Evolutionary conservation across 2,113 vertebrate species (phyloP).

Genomic region (Malurus melanocephalus): DNA sequence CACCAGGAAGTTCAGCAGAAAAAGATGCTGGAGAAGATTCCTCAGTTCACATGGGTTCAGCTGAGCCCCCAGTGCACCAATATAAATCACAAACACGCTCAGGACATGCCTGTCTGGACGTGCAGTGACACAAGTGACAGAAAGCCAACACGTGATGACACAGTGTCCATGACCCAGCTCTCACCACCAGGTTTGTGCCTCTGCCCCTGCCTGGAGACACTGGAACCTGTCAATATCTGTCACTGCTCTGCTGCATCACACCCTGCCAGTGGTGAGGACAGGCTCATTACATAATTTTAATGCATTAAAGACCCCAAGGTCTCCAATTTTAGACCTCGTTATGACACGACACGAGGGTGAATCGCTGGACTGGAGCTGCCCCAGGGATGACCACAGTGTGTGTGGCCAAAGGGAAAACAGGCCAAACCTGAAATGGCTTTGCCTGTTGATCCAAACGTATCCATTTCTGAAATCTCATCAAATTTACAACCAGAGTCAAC

Average conservation of each 20-base stretch:
- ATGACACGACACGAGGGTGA: not conserved
- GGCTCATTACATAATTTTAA: constrained; percentile 44
- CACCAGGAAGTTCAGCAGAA: not conserved
- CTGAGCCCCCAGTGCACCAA: not conserved
- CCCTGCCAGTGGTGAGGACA: not conserved
- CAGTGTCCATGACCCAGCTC: not conserved
- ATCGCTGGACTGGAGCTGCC: not conserved
- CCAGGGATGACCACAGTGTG: not conserved
- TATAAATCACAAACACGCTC: accelerated
- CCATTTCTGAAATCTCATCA: not conserved
- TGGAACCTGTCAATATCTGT: constrained; percentile 15
- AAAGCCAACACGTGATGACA: not conserved
- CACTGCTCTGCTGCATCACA: accelerated
- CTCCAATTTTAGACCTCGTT: not conserved
- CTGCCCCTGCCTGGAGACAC: not conserved
- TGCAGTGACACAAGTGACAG: not conserved
- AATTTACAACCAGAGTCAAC: not conserved
- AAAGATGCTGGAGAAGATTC: no score
- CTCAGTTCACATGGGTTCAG: not conserved
- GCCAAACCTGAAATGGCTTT: not conserved
- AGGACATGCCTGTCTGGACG: accelerated
- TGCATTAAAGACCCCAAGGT: not conserved
- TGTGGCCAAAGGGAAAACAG: not conserved
- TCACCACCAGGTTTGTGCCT: not conserved
- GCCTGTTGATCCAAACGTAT: not conserved